Conservation (phyloP, 2,797 vertebrate species). For the Adelosebastes latens region DNA sequence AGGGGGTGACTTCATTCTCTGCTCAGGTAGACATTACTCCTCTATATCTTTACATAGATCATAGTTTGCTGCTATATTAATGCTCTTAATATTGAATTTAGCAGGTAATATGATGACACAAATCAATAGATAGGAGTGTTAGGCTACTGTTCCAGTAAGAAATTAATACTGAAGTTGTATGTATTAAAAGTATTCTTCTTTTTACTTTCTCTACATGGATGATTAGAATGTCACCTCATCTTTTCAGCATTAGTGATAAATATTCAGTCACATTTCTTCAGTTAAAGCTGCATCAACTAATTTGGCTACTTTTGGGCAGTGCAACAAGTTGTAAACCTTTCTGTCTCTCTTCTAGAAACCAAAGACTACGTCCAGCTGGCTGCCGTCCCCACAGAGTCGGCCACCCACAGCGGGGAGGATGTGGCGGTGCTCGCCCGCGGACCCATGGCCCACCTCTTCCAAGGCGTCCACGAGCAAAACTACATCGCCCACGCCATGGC, state of each 20-base stretch:
- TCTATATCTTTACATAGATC: too few relatives aligned
- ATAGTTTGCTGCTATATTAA: too few relatives aligned
- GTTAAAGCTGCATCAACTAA: neutral
- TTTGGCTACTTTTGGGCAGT: neutral
- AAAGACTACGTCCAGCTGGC: constrained; percentile 80
- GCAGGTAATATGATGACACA: too few relatives aligned
- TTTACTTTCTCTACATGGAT: neutral
- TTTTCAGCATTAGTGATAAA: neutral
- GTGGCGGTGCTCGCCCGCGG: constrained; percentile 82
- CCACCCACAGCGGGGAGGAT: constrained; percentile 87
- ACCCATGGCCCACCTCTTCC: constrained; percentile 87
- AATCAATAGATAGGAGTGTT: too few relatives aligned
- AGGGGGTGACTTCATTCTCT: too few relatives aligned
- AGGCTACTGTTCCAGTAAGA: neutral
- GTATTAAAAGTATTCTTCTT: neutral
- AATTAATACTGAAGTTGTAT: neutral
- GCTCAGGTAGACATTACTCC: too few relatives aligned
- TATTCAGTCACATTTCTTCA: neutral
- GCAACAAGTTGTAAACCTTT: neutral
- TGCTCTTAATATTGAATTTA: too few relatives aligned
- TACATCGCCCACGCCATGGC: constrained; percentile 85
- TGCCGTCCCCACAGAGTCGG: constrained; percentile 67
- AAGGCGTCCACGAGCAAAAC: constrained; percentile 85
- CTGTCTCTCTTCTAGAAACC: constrained; percentile 52
- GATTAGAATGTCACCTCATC: neutral